Evolutionary conservation across 2,113 vertebrate genomes (phyloP).

Genomic region (Craseonycteris thonglongyai): DNA sequence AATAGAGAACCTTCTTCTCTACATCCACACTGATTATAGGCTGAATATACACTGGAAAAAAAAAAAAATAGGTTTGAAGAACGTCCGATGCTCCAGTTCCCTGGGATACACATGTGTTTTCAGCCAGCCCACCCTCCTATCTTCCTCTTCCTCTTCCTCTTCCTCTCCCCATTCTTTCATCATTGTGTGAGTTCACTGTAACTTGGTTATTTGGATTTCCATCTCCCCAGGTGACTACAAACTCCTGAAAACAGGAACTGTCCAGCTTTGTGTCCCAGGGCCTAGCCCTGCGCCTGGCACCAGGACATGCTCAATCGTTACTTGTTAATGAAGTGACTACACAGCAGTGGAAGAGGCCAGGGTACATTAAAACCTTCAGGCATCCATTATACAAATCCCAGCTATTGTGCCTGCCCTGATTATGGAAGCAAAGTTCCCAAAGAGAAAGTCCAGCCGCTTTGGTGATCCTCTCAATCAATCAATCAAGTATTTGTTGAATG

Average conservation of each 20-base stretch:
- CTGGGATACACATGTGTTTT: background rate
- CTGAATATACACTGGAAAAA: background rate
- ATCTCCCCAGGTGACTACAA: background rate
- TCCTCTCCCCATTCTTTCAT: background rate
- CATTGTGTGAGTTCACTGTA: background rate
- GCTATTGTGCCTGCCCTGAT: background rate
- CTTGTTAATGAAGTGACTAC: background rate
- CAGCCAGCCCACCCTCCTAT: background rate
- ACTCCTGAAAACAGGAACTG: background rate
- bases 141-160: background rate
- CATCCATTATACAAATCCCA: background rate
- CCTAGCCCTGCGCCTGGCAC: background rate
- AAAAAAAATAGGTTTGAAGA: background rate
- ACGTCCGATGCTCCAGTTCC: background rate
- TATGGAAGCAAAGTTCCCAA: background rate
- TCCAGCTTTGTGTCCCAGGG: background rate
- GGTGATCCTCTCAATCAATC: background rate
- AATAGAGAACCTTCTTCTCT: background rate
- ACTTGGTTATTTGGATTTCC: background rate
- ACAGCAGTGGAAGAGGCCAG: background rate
- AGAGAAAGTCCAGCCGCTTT: background rate
- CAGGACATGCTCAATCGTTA: background rate
- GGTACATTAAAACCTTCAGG: background rate
- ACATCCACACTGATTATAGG: background rate
- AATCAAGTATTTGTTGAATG: constrained; percentile 40